phyloP scores from a whole-genome alignment of 2,888 invertebrate genomes.

The Thumatha senex region DNA sequence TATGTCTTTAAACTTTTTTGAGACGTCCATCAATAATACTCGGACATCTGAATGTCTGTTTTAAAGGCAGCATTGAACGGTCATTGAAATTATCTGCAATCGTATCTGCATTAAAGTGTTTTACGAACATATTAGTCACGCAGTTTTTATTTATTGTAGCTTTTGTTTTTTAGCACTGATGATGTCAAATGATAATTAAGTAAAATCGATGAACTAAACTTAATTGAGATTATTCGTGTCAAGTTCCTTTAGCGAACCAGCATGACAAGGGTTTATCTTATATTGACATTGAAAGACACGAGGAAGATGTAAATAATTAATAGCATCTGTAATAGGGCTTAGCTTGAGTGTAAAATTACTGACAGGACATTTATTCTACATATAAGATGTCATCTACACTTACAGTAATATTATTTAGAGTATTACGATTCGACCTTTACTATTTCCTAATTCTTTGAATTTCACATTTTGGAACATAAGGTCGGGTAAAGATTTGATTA shows the following conservation, averaged over 20 bases:
- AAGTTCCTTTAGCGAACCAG: not conserved
- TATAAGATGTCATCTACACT: too few relatives aligned
- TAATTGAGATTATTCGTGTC: slow-evolving; percentile 13
- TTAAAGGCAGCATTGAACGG: slow-evolving; percentile 67
- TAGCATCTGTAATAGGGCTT: not conserved
- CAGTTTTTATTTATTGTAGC: slow-evolving; percentile 40
- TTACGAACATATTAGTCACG: slow-evolving; percentile 57
- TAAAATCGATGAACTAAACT: not conserved
- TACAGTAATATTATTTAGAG: too few relatives aligned
- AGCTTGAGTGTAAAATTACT: not conserved
- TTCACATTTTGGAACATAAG: too few relatives aligned
- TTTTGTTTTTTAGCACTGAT: slow-evolving; percentile 31
- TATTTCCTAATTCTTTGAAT: too few relatives aligned
- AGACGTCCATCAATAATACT: slow-evolving; percentile 78
- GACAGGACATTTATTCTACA: too few relatives aligned
- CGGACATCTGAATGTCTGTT: slow-evolving; percentile 76
- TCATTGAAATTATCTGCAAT: slow-evolving; percentile 65
- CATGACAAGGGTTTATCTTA: not conserved
- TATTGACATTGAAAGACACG: not conserved
- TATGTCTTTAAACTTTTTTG: slow-evolving; percentile 66
- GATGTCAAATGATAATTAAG: slow-evolving; percentile 10
- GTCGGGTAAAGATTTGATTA: too few relatives aligned
- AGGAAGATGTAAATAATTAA: not conserved
- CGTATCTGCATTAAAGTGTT: slow-evolving; percentile 58
- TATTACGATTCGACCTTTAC: too few relatives aligned